Evolutionary conservation across 2,888 invertebrate genomes (phyloP), one percentile per base, ranked within the genome.

Genomic region (Lasioglossum calceatum): DNA sequence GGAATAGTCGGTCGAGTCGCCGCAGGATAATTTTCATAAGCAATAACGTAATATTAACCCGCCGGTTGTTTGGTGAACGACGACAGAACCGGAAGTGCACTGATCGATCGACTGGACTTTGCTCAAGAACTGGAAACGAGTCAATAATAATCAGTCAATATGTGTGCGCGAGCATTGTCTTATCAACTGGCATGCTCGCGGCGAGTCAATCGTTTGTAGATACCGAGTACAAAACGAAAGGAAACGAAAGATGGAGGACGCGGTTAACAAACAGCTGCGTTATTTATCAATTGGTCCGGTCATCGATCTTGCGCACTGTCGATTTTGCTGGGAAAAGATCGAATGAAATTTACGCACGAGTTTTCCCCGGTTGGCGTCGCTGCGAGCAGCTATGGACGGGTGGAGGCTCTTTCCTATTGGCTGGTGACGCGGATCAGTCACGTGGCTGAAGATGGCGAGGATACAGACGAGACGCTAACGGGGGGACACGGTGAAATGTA

Each of bases 61-160:
- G 54, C 42, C 70, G 27, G 16, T 84, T 70, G 71, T 79, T 74
- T 12, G 39, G 39, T 36, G n/a, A 79, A 27, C 44, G 19, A 81
- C 36, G n/a, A 23, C 80, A 54, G n/a, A 54, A 54, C n/a, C 54
- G 10, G n/a, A 54, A 54, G 71, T 75, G 82, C 82, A 78, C 54
- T 64, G 78, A 67, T 44, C 70, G 72, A 70, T 77, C 77, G 86
- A 70, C 72, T 39, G 44, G 82, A 75, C 79, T 88, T 44, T 87
- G 87, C 90, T 90, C 88, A 87, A 90, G 70, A 50, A 81, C 74
- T 71, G 80, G 77, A 85, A 88, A 87, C 84, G 84, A 90, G 90
- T 90, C 90, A 90, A 90, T 90, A 90, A 75, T 82, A 90, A 75
- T 82, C 88, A 90, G 89, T 90, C 89, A 90, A 90, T 90, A 90